Percentiles rank a stretch among this genome's conserved stretches.
These are phyloP conservation scores for Zaprionus obscuricornis DNA, from an alignment of 2,888 invertebrate species.

Conservation along the genomic window DNA sequence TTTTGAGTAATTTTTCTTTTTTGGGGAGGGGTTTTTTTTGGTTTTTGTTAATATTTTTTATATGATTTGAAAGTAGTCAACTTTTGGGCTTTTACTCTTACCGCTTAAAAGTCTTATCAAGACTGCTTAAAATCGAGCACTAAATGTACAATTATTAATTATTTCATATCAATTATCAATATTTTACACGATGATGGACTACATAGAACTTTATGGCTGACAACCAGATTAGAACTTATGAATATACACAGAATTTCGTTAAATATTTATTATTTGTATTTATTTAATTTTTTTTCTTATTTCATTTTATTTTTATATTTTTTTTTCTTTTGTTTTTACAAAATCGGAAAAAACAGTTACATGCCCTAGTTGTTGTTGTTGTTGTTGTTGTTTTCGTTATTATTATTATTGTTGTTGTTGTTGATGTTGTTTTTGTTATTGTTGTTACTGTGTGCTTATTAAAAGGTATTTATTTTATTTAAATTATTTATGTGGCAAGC, in stretches of 20 bases:
- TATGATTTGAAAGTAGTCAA: slow-evolving; percentile 67
- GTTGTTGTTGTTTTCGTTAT: background rate
- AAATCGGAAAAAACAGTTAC: background rate
- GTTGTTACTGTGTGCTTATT: slow-evolving; percentile 26
- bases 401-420: background rate
- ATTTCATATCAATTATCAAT: slow-evolving; percentile 53
- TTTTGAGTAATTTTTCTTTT: too few species aligned
- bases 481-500: slow-evolving; percentile 45
- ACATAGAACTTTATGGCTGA: slow-evolving; percentile 66
- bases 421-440: slow-evolving; percentile 11
- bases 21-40: slow-evolving; percentile 6
- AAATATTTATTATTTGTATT: slow-evolving; percentile 23
- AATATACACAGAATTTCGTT: slow-evolving; percentile 63
- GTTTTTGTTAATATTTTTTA: slow-evolving; percentile 30
- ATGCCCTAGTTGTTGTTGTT: background rate
- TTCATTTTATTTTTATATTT: background rate
- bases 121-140: slow-evolving; percentile 77
- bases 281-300: too few species aligned
- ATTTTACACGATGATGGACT: slow-evolving; percentile 77
- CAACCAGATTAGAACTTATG: slow-evolving; percentile 66
- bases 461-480: slow-evolving; percentile 29
- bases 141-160: slow-evolving; percentile 72
- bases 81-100: slow-evolving; percentile 61
- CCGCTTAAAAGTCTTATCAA: slow-evolving; percentile 76
- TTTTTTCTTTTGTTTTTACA: background rate